These are phyloP conservation scores for Leucosticte australis DNA, from an alignment of 2,113 vertebrate species.

Conservation along the genomic window DNA sequence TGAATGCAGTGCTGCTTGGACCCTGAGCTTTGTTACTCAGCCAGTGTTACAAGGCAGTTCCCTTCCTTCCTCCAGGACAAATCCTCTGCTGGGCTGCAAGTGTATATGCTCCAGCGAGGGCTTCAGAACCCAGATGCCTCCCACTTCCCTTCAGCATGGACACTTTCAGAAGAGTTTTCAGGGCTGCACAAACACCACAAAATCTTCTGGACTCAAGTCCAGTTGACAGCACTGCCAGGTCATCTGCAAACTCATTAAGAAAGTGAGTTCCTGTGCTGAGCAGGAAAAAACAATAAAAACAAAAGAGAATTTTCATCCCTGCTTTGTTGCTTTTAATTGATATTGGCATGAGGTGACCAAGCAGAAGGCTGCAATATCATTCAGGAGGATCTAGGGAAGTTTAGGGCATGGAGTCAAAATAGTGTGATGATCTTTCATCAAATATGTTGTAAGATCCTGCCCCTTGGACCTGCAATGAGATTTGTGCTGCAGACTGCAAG, in stretches of 20 bases:
- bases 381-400: not conserved
- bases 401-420: not conserved
- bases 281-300: not conserved
- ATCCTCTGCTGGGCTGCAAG: not conserved
- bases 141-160: not conserved
- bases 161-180: not conserved
- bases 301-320: not conserved
- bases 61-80: not conserved
- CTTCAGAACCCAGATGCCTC: not conserved
- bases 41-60: not conserved
- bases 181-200: not conserved
- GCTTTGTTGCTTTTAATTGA: not conserved
- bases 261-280: not conserved
- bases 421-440: not conserved
- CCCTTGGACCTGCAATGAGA: not conserved
- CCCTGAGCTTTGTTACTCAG: not conserved
- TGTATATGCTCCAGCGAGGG: not conserved
- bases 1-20: rapidly evolving
- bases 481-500: not conserved
- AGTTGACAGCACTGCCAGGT: not conserved
- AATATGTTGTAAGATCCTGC: not conserved
- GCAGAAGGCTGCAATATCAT: not conserved
- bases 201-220: not conserved
- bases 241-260: not conserved
- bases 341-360: not conserved